A percentile compares a stretch with the other conserved stretches of the same genome.
These are phyloP conservation scores for Alligator mississippiensis DNA, from an alignment of 2,113 vertebrate genomes.

Conservation along the genomic window DNA sequence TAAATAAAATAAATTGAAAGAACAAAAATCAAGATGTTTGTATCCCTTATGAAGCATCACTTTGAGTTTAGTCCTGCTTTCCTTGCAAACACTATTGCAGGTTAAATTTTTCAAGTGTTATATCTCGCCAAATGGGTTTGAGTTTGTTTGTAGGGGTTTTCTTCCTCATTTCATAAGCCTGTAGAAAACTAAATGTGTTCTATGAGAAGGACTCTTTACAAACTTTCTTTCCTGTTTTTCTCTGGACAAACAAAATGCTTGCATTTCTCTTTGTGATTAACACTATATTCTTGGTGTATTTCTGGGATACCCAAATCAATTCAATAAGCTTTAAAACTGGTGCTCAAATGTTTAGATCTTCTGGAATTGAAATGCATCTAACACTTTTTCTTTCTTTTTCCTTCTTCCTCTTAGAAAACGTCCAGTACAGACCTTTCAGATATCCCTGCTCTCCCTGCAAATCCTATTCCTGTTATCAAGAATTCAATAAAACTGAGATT, in stretches of 20 bases:
- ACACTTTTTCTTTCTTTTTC: conserved; percentile 66
- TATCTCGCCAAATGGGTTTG: no score
- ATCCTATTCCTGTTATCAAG: conserved; percentile 84
- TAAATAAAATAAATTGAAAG: background rate
- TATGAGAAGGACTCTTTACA: background rate
- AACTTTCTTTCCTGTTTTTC: background rate
- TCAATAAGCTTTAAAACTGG: background rate
- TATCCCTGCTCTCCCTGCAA: conserved; percentile 80
- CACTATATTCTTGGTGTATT: background rate
- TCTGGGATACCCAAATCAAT: background rate
- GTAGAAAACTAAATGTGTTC: background rate
- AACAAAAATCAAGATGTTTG: background rate
- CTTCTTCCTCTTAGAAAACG: conserved; percentile 74
- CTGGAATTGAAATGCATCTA: conserved; percentile 9
- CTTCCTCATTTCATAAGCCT: background rate
- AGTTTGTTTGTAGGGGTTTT: background rate
- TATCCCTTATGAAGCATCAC: no score
- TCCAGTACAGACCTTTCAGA: conserved; percentile 80
- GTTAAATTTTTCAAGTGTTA: no score
- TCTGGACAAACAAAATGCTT: background rate
- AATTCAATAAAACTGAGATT: conserved; percentile 88
- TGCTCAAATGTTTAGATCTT: background rate
- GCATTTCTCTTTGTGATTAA: background rate
- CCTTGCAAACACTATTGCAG: no score
- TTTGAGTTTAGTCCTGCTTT: no score